A percentile compares a stretch with the other conserved stretches of the same genome.
phyloP scores from a whole-genome alignment of 2,888 invertebrate genomes.

The Melanophora roralis region DNA sequence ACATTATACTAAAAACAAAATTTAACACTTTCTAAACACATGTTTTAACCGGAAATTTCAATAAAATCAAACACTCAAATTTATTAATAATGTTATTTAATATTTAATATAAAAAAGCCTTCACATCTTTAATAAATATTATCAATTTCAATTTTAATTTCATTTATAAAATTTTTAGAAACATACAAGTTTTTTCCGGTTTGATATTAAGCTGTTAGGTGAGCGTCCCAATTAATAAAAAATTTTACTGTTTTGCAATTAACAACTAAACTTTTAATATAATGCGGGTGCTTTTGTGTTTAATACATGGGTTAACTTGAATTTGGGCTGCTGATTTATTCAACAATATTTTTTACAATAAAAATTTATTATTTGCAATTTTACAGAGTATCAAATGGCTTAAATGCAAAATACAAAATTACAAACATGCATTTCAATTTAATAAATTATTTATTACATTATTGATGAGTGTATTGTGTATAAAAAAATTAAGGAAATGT shows the following conservation, averaged over 20 bases:
- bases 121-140: slow-evolving; percentile 19
- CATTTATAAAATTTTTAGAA: neutral
- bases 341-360: slow-evolving; percentile 1
- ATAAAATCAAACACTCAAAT: too few species aligned
- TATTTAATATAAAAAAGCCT: neutral
- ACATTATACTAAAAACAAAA: too few species aligned
- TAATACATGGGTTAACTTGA: neutral
- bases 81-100: too few species aligned
- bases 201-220: neutral
- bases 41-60: slow-evolving; percentile 17
- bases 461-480: neutral
- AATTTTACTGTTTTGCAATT: neutral
- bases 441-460: neutral
- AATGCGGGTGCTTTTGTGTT: slow-evolving; percentile 39
- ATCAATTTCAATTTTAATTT: slow-evolving; percentile 13
- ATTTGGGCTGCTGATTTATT: neutral
- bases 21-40: too few species aligned
- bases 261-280: neutral
- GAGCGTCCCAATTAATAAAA: neutral
- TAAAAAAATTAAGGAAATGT: slow-evolving; percentile 22
- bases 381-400: slow-evolving; percentile 45
- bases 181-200: neutral
- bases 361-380: slow-evolving; percentile 5
- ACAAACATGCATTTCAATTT: neutral
- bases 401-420: neutral